Base-by-base conservation (phyloP, 2,888 invertebrate species). In the Lasioglossum leucozonium region DNA sequence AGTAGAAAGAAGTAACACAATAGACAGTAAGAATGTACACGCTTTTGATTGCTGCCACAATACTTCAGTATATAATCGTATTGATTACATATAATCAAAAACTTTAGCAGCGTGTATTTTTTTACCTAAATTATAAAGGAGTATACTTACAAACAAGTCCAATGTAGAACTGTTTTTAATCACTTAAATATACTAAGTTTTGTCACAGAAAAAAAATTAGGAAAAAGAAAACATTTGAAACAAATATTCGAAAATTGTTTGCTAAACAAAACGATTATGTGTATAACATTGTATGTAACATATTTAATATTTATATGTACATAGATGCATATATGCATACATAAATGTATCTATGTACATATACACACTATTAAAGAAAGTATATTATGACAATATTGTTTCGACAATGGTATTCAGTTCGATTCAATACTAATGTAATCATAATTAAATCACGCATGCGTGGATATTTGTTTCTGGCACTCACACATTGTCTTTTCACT, bases 401-500 rank as follows among this genome's bases (percentile, higher is more conserved):
- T 79, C 69, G 76, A 72, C 22, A 34, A 84, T 84, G 78, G 82
- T 85, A 69, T 81, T 86, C 87, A 91, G 91, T 91, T 85, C 83
- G 30, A 89, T 88, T 79, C 69, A n/a, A 69, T 83, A 72, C 83
- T 83, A 83, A 51, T 51, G 55, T 78, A 78, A 79, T 42, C 71
- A 73, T 83, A 85, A 86, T 86, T 87, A 79, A 81, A 85, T 81
- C 82, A 83, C 83, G 71, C 72, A 65, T 72, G 67, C 67, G 79
- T 83, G 81, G 73, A 55, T 72, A 83, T 55, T 86, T 80, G 85
- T 91, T 73, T 72, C 55, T 82, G 78, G 82, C 88, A 86, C 85
- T 87, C 82, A 69, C 92, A 79, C 91, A 91, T 88, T 87, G 78
- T 89, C 65, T 73, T 86, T 83, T 78, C 87, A 82, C 84, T 82